Evolutionary conservation across 1,140 invertebrate species (phyloP), one percentile per base, ranked within the genome.

Genomic region (Holotrichia oblita): DNA sequence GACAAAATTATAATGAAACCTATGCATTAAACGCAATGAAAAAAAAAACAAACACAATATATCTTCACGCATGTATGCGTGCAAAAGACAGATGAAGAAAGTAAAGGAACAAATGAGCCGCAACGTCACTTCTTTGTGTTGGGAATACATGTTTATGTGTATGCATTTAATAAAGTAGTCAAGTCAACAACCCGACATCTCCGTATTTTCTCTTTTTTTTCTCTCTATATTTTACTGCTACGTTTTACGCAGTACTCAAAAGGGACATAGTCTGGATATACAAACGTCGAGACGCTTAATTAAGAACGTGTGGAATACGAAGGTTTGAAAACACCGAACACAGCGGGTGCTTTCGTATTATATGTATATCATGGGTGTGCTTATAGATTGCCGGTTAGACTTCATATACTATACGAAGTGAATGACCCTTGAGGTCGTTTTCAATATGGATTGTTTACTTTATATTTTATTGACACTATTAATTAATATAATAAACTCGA

Each of bases 381-480:
- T 69, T 69, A 9, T 64, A 34, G 1, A 34, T n/a, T n/a, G n/a
- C n/a, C n/a, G n/a, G n/a, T n/a, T n/a, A n/a, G n/a, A 69, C 24
- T 34, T 27, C 14, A 27, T 69, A 69, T 69, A 17, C 3, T 55
- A 69, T 27, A 22, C 22, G 27, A 69, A 27, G 61, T 69, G 61
- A 69, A 69, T 34, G 61, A 69, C 61, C 61, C 22, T 20, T 69
- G 22, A 69, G 61, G 61, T 27, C 61, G 27, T 69, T 20, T 69
- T 69, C 12, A 14, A 69, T 69, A 24, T 27, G 22, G 22, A 69
- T 27, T 69, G 61, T 69, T 69, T 69, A 69, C 61, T 14, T 34
- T 24, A 27, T 69, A 69, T 69, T 69, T 69, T 69, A 69, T 69
- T 69, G 61, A 69, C 61, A 69, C 61, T 69, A 22, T 69, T 17